These are phyloP conservation scores for Corythornis vintsioides DNA, from an alignment of 2,113 vertebrate species.

Conservation along the genomic window DNA sequence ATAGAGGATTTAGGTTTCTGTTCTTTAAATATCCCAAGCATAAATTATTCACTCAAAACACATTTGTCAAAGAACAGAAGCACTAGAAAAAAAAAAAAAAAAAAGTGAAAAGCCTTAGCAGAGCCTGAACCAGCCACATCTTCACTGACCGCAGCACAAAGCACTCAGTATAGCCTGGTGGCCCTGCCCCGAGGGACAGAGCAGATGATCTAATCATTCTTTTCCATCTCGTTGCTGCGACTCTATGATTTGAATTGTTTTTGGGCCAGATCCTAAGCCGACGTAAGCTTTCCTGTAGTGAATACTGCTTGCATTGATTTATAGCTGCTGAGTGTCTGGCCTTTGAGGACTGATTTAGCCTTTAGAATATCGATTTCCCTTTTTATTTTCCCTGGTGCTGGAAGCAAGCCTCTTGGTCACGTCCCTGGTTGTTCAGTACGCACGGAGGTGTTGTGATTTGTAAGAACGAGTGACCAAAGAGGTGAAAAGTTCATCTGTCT, in stretches of 20 bases:
- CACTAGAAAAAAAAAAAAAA: not conserved
- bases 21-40: constrained; percentile 59
- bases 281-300: not conserved
- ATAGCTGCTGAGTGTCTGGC: not conserved
- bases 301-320: constrained; percentile 15
- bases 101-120: constrained; percentile 1
- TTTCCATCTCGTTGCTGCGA: not conserved
- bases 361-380: constrained; percentile 32
- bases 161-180: not conserved
- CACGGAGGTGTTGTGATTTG: not conserved
- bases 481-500: not conserved
- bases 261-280: not conserved
- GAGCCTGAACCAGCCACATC: not conserved
- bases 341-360: constrained; percentile 21
- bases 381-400: not conserved
- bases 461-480: not conserved
- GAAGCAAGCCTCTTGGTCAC: not conserved
- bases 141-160: constrained; percentile 21
- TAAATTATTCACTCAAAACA: constrained; percentile 67
- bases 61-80: constrained; percentile 42
- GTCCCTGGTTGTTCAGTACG: not conserved
- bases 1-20: constrained; percentile 30
- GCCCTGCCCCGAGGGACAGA: not conserved
- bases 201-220: constrained; percentile 40
- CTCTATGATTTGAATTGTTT: constrained; percentile 46